phyloP scores from a whole-genome alignment of 2,797 vertebrate genomes.

The Peromyscus attwateri region DNA sequence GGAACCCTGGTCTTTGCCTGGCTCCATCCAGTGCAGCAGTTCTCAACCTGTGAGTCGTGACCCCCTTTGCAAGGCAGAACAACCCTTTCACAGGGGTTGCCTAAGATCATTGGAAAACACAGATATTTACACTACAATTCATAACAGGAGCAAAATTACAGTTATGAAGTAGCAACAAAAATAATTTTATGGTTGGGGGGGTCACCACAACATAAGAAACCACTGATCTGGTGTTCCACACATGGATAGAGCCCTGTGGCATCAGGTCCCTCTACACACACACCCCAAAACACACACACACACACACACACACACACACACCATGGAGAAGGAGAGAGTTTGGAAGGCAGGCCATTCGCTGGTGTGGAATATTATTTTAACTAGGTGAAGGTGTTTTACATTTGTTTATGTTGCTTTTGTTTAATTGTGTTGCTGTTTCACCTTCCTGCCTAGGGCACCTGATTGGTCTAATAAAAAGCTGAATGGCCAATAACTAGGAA shows the following conservation, averaged over 20 bases:
- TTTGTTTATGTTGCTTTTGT: neutral
- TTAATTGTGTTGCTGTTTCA: neutral
- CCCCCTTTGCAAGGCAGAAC: neutral
- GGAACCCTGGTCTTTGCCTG: neutral
- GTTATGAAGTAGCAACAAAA: neutral
- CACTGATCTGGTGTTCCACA: neutral
- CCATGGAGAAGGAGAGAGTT: neutral
- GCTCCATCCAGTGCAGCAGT: neutral
- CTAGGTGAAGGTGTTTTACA: neutral
- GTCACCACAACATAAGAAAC: neutral
- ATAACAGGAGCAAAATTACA: neutral
- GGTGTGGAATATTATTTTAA: neutral
- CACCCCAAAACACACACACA: neutral
- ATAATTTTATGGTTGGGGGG: neutral
- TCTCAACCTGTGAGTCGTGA: neutral
- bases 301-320: neutral
- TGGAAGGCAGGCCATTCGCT: neutral
- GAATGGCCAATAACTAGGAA: neutral
- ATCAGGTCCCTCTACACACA: neutral
- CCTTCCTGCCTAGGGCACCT: neutral
- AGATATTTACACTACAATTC: neutral
- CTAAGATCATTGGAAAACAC: neutral
- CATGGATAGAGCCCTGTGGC: neutral
- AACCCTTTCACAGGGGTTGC: neutral
- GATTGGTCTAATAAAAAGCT: neutral